phyloP scores from a whole-genome alignment of 92 coral and sea anemone species.

The Porites cylindrica region DNA sequence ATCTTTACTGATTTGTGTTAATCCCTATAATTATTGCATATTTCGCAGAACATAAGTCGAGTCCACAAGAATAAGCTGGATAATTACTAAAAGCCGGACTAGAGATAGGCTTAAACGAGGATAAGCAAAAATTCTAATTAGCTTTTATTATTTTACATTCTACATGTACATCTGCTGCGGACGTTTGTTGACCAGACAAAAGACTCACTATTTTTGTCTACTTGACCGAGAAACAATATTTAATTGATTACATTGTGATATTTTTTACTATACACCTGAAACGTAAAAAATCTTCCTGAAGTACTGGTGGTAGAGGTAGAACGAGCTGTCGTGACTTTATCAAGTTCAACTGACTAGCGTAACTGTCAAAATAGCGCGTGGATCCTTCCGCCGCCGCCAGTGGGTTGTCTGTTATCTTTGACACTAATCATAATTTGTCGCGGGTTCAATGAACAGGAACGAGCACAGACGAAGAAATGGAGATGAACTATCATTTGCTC shows the following conservation, averaged over 20 bases:
- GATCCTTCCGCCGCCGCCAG: neutral
- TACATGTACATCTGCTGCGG: neutral
- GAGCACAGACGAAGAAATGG: constrained; percentile 49
- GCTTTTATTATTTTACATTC: neutral
- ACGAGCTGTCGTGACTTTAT: neutral
- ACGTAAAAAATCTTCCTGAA: too few relatives aligned
- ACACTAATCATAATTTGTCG: neutral
- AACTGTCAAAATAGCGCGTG: neutral
- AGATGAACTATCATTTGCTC: constrained; percentile 77
- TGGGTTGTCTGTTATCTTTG: neutral
- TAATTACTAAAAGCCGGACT: neutral
- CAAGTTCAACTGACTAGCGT: neutral
- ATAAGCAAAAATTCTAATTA: neutral
- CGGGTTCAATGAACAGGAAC: constrained; percentile 15
- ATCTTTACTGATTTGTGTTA: too few relatives aligned
- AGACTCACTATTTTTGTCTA: neutral
- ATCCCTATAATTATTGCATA: neutral
- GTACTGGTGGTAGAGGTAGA: neutral
- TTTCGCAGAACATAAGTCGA: neutral
- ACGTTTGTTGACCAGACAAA: neutral
- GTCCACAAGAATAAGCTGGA: neutral
- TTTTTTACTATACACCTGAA: too few relatives aligned
- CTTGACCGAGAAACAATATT: neutral
- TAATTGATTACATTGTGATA: neutral
- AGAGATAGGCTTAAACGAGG: neutral